Conservation (phyloP, 2,797 vertebrate species). For the Phrynocephalus forsythii region DNA sequence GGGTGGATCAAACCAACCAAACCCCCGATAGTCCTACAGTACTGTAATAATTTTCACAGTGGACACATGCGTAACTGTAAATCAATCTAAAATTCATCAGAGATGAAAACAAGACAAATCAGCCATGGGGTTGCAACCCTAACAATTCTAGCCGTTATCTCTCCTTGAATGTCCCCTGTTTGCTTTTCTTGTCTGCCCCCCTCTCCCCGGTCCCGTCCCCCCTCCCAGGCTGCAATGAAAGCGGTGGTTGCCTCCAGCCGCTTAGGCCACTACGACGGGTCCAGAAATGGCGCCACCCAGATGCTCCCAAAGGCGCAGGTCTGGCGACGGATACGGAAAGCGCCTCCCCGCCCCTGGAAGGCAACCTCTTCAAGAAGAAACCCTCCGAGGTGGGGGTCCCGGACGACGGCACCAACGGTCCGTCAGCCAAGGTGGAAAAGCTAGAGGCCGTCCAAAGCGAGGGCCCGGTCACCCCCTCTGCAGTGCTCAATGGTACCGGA, state of each 20-base stretch:
- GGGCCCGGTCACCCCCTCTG: accelerated
- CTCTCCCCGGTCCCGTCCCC: no score
- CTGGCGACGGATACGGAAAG: not conserved
- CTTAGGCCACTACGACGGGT: conserved; percentile 82
- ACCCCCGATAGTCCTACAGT: no score
- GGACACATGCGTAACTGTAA: no score
- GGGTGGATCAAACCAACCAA: no score
- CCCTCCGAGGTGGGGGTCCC: conserved; percentile 65
- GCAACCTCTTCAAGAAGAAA: conserved; percentile 77
- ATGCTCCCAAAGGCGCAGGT: accelerated
- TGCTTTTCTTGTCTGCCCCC: no score
- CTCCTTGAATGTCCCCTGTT: no score
- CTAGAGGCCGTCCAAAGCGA: conserved; percentile 9
- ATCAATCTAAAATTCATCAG: no score
- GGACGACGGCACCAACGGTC: accelerated
- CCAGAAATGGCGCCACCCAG: conserved; percentile 54
- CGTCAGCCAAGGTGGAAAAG: not conserved
- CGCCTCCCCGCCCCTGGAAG: accelerated
- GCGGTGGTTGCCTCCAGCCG: conserved; percentile 90
- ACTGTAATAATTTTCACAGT: no score
- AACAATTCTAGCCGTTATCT: no score
- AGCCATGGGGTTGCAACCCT: no score
- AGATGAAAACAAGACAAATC: no score
- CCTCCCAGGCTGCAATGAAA: conserved; percentile 88
- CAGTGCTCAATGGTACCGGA: accelerated